Evolutionary conservation across 2,888 invertebrate species (phyloP).

Genomic region (Ectemnius cavifrons): DNA sequence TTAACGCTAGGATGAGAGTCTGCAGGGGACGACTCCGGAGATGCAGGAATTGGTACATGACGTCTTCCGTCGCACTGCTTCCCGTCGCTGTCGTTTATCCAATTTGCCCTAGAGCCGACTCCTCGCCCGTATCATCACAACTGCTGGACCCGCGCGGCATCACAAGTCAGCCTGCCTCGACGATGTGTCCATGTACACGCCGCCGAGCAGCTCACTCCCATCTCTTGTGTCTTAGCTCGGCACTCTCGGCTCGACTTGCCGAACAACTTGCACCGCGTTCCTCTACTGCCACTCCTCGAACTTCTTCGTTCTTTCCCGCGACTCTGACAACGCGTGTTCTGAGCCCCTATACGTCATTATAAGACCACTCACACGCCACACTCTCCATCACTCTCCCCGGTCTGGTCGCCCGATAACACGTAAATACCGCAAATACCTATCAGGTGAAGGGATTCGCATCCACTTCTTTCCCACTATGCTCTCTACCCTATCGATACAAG

Average conservation of each 20-base stretch:
- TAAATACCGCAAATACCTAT: constrained; percentile 2
- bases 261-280: background rate
- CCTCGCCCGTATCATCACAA: constrained; percentile 24
- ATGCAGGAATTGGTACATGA: constrained; percentile 67
- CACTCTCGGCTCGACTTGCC: background rate
- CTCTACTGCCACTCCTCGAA: background rate
- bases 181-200: background rate
- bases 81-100: constrained; percentile 16
- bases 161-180: background rate
- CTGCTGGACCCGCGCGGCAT: background rate
- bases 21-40: constrained; percentile 71
- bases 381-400: constrained; percentile 6
- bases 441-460: constrained; percentile 8
- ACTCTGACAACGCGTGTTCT: background rate
- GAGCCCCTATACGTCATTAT: constrained; percentile 2
- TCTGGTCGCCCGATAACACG: background rate
- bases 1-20: constrained; percentile 70
- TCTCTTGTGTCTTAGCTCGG: background rate
- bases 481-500: background rate
- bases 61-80: constrained; percentile 25
- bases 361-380: background rate
- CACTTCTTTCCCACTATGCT: constrained; percentile 5
- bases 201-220: constrained; percentile 1
- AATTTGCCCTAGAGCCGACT: constrained; percentile 1
- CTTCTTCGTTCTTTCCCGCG: constrained; percentile 2